Evolutionary conservation across 2,888 invertebrate species (phyloP), one percentile per base, ranked within the genome.

Genomic region (Vesta saturnalis): DNA sequence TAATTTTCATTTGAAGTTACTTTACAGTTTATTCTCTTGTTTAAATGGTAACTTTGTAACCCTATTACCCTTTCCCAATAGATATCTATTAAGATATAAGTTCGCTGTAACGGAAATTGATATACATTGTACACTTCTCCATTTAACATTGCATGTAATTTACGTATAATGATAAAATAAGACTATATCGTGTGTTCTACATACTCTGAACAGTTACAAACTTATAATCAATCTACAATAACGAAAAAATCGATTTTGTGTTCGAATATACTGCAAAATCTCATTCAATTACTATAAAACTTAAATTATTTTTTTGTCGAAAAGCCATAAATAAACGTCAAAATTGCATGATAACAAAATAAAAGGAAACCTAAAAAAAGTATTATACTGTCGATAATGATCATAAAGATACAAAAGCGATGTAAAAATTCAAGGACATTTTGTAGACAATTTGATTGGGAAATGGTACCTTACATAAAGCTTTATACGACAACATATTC

Each of bases 71-170:
- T 62, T 60, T 60, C 30, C 23, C 14, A 12, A 35, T 46, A 70
- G 67, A 70, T 67, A 62, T 65, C 67, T 61, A 65, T 72, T 70
- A 72, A 72, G 72, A 72, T 70, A 72, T 69, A 67, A 59, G 67
- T 52, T 35, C 19, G 23, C 55, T 60, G 39, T 59, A 21, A 19
- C n/a, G 54, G 39, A 59, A 54, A 55, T 67, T 67, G 70, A 70
- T 66, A 43, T 49, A 70, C 60, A 63, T 64, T 46, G 59, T 49
- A 35, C 60, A 60, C 56, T 35, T 46, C 23, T 52, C 52, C 19
- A 39, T 15, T 52, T 60, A 46, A 16, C 22, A 19, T 1, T 59
- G 30, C 56, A 43, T 49, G 61, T 57, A 47, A 64, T 35, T 39
- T 10, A 39, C 3, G 39, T 39, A n/a, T 39, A 39, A 39, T 6